Evolutionary conservation across 1,140 invertebrate genomes (phyloP), one percentile per base, ranked within the genome.

Genomic region (Calosoma granatense): DNA sequence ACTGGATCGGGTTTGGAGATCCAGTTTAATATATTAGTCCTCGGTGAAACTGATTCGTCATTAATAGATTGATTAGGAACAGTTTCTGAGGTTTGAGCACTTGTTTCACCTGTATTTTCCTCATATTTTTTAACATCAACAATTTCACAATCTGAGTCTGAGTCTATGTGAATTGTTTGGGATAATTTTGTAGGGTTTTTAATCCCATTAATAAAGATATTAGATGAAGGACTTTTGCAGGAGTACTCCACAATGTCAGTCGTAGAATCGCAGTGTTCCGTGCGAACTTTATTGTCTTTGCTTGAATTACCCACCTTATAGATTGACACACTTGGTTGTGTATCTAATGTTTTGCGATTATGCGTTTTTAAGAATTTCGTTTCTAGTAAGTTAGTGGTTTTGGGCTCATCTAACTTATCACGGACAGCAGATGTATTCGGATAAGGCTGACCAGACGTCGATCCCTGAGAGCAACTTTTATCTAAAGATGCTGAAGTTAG

Each of bases 61-160:
- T 30, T 30, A n/a, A n/a, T 30, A 30, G 14, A 30, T 47, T 17
- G 4, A 12, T 17, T 47, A 47, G 15, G 4, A 17, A 47, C 6
- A 47, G 17, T n/a, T n/a, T n/a, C n/a, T n/a, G n/a, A n/a, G n/a
- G n/a, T n/a, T n/a, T n/a, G n/a, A n/a, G n/a, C n/a, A n/a, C n/a
- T n/a, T n/a, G n/a, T n/a, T n/a, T n/a, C n/a, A n/a, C n/a, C n/a
- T n/a, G n/a, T n/a, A n/a, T n/a, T n/a, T n/a, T 47, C 15, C 6
- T 12, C 4, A 17, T 17, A 47, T 9, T 47, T 47, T 47, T 47
- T 47, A 12, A 9, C 15, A 47, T 47, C 41, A 47, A 47, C 15
- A 4, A 47, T 47, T 47, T 47, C 9, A 17, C 41, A 47, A 47
- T 47, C 41, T 12, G 41, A 47, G 17, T 47, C 41, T 47, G 41